Conservation (phyloP, 2,113 vertebrate genomes). For the Nesoenas mayeri region DNA sequence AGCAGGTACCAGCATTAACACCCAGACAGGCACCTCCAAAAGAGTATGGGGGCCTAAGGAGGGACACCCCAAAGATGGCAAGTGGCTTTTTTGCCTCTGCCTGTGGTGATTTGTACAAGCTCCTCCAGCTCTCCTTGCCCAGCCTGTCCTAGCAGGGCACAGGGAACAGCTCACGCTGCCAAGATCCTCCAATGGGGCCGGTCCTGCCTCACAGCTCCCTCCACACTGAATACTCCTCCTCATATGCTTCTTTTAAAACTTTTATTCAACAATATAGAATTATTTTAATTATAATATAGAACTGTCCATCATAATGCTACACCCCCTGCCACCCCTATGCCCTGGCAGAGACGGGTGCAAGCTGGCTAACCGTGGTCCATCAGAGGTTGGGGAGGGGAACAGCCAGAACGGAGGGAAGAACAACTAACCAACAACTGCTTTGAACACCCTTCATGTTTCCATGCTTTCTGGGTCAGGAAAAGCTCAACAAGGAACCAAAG, state of each 20-base stretch:
- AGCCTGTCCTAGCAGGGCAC: neutral
- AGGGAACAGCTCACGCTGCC: neutral
- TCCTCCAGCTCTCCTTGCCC: neutral
- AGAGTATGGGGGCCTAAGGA: neutral
- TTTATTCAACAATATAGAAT: slow-evolving; percentile 82
- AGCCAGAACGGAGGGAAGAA: neutral
- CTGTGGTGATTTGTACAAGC: accelerated
- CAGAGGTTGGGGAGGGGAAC: neutral
- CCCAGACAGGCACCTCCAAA: neutral
- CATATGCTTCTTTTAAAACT: slow-evolving; percentile 72
- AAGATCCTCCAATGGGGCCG: neutral
- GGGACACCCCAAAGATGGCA: neutral
- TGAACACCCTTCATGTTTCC: slow-evolving; percentile 72
- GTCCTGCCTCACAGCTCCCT: neutral
- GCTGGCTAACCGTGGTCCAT: slow-evolving; percentile 2
- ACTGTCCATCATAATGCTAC: slow-evolving; percentile 48
- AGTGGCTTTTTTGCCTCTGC: neutral
- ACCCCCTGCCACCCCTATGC: neutral
- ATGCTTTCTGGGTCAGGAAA: slow-evolving; percentile 71
- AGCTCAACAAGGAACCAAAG: slow-evolving; percentile 76
- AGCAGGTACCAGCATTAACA: neutral
- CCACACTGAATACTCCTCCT: slow-evolving; percentile 65
- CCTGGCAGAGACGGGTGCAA: slow-evolving; percentile 8
- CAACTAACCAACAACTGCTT: slow-evolving; percentile 59
- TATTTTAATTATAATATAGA: slow-evolving; percentile 70